These are phyloP conservation scores for Paraplagusia blochii DNA, from an alignment of 2,113 vertebrate genomes.

Conservation along the genomic window DNA sequence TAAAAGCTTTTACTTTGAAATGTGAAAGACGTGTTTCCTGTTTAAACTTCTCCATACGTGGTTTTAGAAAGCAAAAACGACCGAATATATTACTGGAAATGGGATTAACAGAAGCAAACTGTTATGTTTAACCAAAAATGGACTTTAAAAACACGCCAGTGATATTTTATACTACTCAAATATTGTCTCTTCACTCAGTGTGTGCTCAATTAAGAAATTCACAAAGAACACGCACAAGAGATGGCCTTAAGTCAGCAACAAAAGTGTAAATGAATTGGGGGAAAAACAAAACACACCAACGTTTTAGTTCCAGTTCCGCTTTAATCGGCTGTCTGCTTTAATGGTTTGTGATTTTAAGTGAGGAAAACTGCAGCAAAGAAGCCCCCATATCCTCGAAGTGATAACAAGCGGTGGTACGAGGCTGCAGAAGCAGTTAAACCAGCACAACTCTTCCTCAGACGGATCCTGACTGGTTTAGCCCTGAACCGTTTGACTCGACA, in stretches of 20 bases:
- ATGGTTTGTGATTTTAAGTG: conserved; percentile 31
- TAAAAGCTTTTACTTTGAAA: conserved; percentile 51
- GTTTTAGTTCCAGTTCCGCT: no score
- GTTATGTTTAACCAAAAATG: no score
- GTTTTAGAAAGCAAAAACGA: conserved; percentile 15
- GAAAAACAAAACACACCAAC: no score
- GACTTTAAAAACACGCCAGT: no score
- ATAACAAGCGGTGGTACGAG: neutral
- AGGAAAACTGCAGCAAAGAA: conserved; percentile 7
- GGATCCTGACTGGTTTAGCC: neutral
- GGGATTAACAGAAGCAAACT: neutral
- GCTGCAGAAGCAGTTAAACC: conserved; percentile 1
- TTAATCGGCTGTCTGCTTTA: neutral
- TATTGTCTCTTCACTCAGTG: no score
- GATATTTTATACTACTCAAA: no score
- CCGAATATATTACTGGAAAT: conserved; percentile 22
- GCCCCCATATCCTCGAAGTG: conserved; percentile 12
- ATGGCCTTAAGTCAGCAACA: no score
- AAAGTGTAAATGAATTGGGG: no score
- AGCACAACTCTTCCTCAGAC: neutral
- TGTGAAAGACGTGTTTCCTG: neutral
- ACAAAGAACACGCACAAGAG: no score
- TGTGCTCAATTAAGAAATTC: no score
- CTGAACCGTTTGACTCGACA: neutral
- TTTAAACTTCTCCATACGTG: neutral